Evolutionary conservation across 1,140 invertebrate species (phyloP), one percentile per base, ranked within the genome.

Genomic region (Hirudo medicinalis): DNA sequence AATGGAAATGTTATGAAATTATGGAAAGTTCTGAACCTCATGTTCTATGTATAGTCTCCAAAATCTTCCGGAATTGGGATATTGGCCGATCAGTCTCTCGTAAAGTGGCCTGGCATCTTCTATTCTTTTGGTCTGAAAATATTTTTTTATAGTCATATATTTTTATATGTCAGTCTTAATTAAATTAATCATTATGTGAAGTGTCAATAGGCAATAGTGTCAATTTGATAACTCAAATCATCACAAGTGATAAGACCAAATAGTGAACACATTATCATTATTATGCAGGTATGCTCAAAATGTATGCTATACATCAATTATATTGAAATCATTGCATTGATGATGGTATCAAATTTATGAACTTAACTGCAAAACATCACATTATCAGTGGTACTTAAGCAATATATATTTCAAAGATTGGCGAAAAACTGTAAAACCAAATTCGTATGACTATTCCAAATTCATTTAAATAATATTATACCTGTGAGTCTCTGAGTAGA

Each of bases 41-140:
- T 97, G 94, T 83, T 99, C 96, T 77, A 99, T 98, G 83, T 97
- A 99, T 75, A 96, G 91, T 84, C 97, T 97, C 96, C 96, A 99
- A 82, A 94, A 99, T 73, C 93, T 86, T 0, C 94, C 96, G 57
- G 92, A 91, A 53, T 92, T 96, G 9, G 94, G 93, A 80, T 98
- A 99, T 22, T 93, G 91, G 20, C 85, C 82, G 0, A 99, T 91
- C 1, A 99, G 84, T 77, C 90, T 90, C 83, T 99, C 96, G 81
- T 96, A 99, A 72, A 97, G 87, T 15, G 87, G 85, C 66, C 95
- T 85, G 15, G 94, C 91, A 81, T 96, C 91, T 72, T 91, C 89
- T 67, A 97, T 93, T 68, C 89, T 88, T 76, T 92, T 88, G 2
- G 87, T 89, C 83, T 97, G 63, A 17, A 29, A 32, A 72, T 9